Conservation (phyloP, 2,113 vertebrate species). For the Psettodes erumei region DNA sequence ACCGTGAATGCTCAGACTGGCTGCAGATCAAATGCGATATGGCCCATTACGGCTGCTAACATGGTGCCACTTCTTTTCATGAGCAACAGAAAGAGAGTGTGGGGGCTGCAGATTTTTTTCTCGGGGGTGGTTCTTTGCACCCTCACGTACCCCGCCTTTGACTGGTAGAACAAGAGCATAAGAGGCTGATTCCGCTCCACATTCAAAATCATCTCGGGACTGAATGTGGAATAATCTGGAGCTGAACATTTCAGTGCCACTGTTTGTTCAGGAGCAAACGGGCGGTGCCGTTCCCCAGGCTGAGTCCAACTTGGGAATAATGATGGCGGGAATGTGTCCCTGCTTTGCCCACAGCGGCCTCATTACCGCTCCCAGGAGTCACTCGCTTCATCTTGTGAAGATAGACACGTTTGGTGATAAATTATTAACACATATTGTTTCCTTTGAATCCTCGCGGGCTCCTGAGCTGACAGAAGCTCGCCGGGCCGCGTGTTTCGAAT, state of each 20-base stretch:
- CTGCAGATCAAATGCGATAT: slow-evolving; percentile 39
- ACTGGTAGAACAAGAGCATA: slow-evolving; percentile 30
- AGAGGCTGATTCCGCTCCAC: slow-evolving; percentile 27
- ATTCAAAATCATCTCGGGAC: slow-evolving; percentile 41
- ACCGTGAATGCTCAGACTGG: slow-evolving; percentile 8
- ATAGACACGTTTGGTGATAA: slow-evolving; percentile 56
- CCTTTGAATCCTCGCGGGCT: slow-evolving; percentile 48
- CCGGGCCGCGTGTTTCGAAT: slow-evolving; percentile 25
- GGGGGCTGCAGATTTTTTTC: not conserved
- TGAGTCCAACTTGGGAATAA: slow-evolving; percentile 71
- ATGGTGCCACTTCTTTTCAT: slow-evolving; percentile 1
- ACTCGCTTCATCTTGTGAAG: slow-evolving; percentile 59
- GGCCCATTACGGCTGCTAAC: not conserved
- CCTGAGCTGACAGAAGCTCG: slow-evolving; percentile 37
- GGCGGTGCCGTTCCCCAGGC: slow-evolving; percentile 43
- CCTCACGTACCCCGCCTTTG: not conserved
- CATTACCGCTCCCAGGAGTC: slow-evolving; percentile 66
- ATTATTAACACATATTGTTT: slow-evolving; percentile 71
- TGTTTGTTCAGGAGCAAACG: slow-evolving; percentile 66
- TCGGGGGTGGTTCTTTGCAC: not conserved
- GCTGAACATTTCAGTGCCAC: slow-evolving; percentile 34
- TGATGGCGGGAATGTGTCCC: slow-evolving; percentile 72
- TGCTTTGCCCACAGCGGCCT: slow-evolving; percentile 66
- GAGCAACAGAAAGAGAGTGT: not conserved
- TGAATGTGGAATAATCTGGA: slow-evolving; percentile 29